Evolutionary conservation across 2,888 invertebrate species (phyloP).

Genomic region (Nineta flava): DNA sequence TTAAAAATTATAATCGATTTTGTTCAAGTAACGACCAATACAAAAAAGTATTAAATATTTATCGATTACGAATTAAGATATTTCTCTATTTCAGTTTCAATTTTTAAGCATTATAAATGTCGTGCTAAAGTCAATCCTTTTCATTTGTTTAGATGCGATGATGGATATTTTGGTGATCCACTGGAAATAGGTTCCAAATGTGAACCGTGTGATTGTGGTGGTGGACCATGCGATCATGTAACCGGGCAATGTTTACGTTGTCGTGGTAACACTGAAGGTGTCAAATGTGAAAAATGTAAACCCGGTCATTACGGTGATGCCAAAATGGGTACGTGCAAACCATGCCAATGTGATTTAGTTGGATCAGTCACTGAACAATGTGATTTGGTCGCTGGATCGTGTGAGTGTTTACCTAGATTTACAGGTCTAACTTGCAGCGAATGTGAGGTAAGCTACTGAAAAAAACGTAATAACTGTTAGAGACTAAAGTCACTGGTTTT

Average conservation of each 20-base stretch:
- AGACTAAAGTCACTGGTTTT: not conserved
- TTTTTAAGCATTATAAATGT: not conserved
- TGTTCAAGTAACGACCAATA: too few relatives aligned
- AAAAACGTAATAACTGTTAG: not conserved
- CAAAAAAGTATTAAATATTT: too few relatives aligned
- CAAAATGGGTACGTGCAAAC: slow-evolving; percentile 39
- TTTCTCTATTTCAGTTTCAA: too few relatives aligned
- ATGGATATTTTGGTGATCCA: slow-evolving; percentile 76
- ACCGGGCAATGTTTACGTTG: slow-evolving; percentile 82
- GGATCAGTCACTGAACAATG: slow-evolving; percentile 60
- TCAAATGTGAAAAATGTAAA: slow-evolving; percentile 53
- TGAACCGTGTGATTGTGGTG: slow-evolving; percentile 69
- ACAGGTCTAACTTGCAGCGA: slow-evolving; percentile 52
- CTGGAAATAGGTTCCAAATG: slow-evolving; percentile 47
- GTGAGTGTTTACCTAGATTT: slow-evolving; percentile 56
- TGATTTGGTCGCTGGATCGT: slow-evolving; percentile 56
- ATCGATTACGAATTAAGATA: too few relatives aligned
- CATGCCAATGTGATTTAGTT: slow-evolving; percentile 59
- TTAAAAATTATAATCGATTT: too few relatives aligned
- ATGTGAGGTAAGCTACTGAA: slow-evolving; percentile 33
- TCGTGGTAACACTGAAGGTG: slow-evolving; percentile 55
- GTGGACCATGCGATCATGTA: slow-evolving; percentile 66
- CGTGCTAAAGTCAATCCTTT: not conserved
- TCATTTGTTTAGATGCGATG: slow-evolving; percentile 46
- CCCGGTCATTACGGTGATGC: slow-evolving; percentile 50